Base-by-base conservation (phyloP, 1,140 invertebrate species). In the Colletes gigas region DNA sequence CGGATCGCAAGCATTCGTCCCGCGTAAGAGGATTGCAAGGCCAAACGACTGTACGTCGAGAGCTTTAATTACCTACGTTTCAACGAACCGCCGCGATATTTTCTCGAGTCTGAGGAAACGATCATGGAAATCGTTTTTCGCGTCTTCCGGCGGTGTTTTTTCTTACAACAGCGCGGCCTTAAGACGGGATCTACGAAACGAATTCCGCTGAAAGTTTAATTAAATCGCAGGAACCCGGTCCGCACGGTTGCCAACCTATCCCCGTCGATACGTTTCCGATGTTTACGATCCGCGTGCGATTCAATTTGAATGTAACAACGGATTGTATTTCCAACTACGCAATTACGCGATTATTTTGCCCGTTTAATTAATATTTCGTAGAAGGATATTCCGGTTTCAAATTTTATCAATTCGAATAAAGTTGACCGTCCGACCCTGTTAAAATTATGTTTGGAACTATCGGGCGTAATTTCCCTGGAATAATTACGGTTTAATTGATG, bases 401-500 rank as follows among this genome's bases (percentile, higher is more conserved):
- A 70, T 78, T 62, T 15, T 52, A 60, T 78, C 41, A 57, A 62
- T 78, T 78, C 75, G 47, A 70, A 70, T 70, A 62, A 70, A 78
- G 55, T 70, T 70, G 67, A 59, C 54, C 54, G 55, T 41, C 50
- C 30, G 7, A 9, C 41, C 70, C 44, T 19, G 30, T 21, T 30
- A 44, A 70, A 78, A 78, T 70, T 78, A 57, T 52, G 57, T 78
- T 70, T 62, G 57, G 55, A 70, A 78, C 75, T 78, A 70, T 70
- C 75, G 67, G 8, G n/a, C 44, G 41, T 44, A 78, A 78, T 78
- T 78, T 78, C 75, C 75, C 21, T 14, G n/a, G 52, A 78, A 59
- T 70, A 78, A 78, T 69, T 78, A 70, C 66, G 55, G 30, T 59
- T 70, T 78, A 70, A 78, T 70, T 39, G 75, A 60, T 78, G 70